Evolutionary conservation across 2,888 invertebrate genomes (phyloP), one percentile per base, ranked within the genome.

Genomic region (Congeria kusceri): DNA sequence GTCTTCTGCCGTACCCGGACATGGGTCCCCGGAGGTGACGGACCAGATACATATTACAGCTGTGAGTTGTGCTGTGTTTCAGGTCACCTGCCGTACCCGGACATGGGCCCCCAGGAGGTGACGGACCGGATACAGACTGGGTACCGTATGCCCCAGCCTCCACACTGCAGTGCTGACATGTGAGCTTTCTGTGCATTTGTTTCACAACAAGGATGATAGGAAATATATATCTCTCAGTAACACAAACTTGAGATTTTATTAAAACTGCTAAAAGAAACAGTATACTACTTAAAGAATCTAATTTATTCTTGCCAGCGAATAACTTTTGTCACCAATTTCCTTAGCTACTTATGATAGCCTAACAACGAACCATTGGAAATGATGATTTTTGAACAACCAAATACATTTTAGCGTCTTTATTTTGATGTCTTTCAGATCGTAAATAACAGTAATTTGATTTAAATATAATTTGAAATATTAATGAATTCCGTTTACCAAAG

Each of bases 51-150:
- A 96, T n/a, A n/a, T n/a, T n/a, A 13, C 39, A 39, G 9, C 13
- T 39, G 39, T 39, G 25, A 9, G 2, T 13, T 15, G 7, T 59
- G n/a, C 25, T 57, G 46, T 65, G 4, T 78, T 80, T 13, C 93
- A 97, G 98, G 98, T 23, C 97, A 98, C 29, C 98, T 98, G 65
- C 98, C 98, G 0, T 98, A 98, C 94, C 98, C 98, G 0, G 98
- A 98, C 0, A 95, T 98, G 89, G 97, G 97, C 0, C 98, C 98
- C 0, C 98, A 98, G 93, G 96, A 97, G 27, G 97, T 97, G n/a
- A 95, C 96, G 91, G 95, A 96, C 11, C 95, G 96, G 47, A 96
- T 97, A 62, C 95, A 96, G 27, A 96, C 96, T 87, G 98, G 98
- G 0, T 96, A 97, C 92, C 95, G 98, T 28, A 94, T 98, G 80